A percentile compares a stretch with the other conserved stretches of the same genome.
These are phyloP conservation scores for Pollimyrus isidori DNA, from an alignment of 2,113 vertebrate species.

Conservation along the genomic window DNA sequence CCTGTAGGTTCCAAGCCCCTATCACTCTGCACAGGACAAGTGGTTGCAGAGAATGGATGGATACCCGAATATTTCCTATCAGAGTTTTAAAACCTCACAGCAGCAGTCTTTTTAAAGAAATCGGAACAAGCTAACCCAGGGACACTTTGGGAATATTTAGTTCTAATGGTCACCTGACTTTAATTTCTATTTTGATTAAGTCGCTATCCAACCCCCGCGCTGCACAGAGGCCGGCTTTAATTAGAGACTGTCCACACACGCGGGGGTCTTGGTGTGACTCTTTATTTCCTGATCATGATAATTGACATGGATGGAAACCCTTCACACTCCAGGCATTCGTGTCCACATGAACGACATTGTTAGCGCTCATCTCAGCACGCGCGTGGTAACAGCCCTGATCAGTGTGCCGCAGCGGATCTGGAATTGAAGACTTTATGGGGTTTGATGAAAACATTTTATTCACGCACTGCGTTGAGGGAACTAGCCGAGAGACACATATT, in stretches of 20 bases:
- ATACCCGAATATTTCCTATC: neutral
- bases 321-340: neutral
- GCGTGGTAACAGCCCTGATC: neutral
- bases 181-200: slow-evolving; percentile 7
- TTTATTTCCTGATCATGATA: slow-evolving; percentile 3
- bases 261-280: neutral
- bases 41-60: too few species aligned
- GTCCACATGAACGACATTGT: neutral
- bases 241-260: neutral
- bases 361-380: neutral
- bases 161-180: neutral
- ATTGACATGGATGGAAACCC: slow-evolving; percentile 4
- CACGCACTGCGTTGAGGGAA: neutral
- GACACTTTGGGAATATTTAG: neutral
- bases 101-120: neutral
- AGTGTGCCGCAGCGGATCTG: neutral
- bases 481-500: neutral
- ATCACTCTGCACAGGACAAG: too few species aligned
- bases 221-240: neutral
- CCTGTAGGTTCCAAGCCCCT: too few species aligned
- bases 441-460: slow-evolving; percentile 1
- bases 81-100: neutral
- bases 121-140: neutral
- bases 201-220: neutral
- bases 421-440: neutral